Conservation (phyloP, 2,888 invertebrate genomes). For the Dasysyrphus tricinctus region DNA sequence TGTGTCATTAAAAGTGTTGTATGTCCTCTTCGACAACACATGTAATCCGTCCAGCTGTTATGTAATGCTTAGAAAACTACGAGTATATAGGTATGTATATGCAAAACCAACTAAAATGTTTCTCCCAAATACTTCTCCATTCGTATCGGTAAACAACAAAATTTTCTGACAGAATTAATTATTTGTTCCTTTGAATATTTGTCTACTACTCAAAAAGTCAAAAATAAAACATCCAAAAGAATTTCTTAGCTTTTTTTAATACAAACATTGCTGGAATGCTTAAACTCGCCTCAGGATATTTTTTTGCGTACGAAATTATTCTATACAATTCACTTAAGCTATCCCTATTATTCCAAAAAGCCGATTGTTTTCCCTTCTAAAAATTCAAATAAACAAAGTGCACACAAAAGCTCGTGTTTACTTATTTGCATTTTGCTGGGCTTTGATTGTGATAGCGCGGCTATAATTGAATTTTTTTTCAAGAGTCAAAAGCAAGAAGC, state of each 20-base stretch:
- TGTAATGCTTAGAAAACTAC: too few relatives aligned
- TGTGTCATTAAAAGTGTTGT: too few relatives aligned
- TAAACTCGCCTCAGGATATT: background rate
- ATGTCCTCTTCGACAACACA: too few relatives aligned
- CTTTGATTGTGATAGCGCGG: constrained; percentile 19
- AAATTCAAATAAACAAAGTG: constrained; percentile 19
- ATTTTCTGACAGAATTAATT: too few relatives aligned
- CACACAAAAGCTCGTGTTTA: background rate
- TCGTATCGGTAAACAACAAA: too few relatives aligned
- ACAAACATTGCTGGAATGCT: background rate
- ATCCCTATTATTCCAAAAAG: background rate
- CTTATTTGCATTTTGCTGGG: constrained; percentile 23
- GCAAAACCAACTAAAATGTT: too few relatives aligned
- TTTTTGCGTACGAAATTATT: background rate
- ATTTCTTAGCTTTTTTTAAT: background rate
- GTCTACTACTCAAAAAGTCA: background rate
- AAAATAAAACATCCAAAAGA: background rate
- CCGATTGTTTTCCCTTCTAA: background rate
- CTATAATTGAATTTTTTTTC: constrained; percentile 25
- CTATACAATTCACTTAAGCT: background rate
- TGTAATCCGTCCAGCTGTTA: too few relatives aligned
- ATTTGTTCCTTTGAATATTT: background rate
- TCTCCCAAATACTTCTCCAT: too few relatives aligned
- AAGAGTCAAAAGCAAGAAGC: constrained; percentile 17
- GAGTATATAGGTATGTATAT: too few relatives aligned